Evolutionary conservation across 2,113 vertebrate genomes (phyloP), one percentile per base, ranked within the genome.

Genomic region (Orthonyx spaldingii): DNA sequence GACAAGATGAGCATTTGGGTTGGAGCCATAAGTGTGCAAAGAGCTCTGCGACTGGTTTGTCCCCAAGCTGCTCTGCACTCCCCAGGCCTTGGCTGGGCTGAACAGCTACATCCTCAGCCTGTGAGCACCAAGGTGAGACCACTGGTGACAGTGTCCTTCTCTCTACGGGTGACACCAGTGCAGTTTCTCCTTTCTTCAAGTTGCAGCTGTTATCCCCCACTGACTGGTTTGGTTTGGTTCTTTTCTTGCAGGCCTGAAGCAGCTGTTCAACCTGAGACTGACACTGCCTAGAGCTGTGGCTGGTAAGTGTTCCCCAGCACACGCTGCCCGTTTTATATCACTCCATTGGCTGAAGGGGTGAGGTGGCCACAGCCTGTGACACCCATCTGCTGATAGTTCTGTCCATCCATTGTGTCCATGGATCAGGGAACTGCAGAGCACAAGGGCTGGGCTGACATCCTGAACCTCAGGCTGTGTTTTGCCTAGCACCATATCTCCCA

Each of bases 171-270:
- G 47, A 53, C 1, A 0, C 42, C n/a, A 26, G 56, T 59, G 60
- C 9, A 35, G 35, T 71, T 81, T 75, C 75, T 87, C 50, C 60
- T 94, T 64, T 70, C 69, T 71, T 70, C 28, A 16, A 12, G 35
- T 41, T 46, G 69, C 1, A 3, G 21, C 39, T 85, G 64, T 60
- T 2, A 3, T 39, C 26, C 23, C 14, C 4, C 24, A 5, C 56
- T 42, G 28, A 33, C 21, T 89, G 32, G 23, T 70, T 71, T 6
- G 5, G 7, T 66, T 82, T 44, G 76, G 24, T 57, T 91, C 69
- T 82, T 71, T 50, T 46, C 86, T 60, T 84, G 47, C 83, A 96
- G 96, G 93, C 56, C 89, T 94, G 95, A 96, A 71, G n/a, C 37
- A 79, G 37, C 55, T 3, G 1, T 53, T 72, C 78, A 86, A 76